Evolutionary conservation across 2,888 invertebrate species (phyloP).

Genomic region (Leptopilina syphax): DNA sequence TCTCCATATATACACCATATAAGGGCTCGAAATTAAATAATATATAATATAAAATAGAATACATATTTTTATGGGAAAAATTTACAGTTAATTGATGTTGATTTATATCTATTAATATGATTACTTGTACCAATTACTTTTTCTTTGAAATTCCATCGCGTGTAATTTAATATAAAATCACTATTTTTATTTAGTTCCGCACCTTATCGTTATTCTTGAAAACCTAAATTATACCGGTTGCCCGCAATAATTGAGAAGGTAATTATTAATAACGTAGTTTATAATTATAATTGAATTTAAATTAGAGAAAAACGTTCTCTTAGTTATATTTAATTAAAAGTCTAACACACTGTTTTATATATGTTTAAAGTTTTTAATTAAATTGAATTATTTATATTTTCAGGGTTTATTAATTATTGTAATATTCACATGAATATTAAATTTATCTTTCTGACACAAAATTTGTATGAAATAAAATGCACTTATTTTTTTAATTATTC

Average conservation of each 20-base stretch:
- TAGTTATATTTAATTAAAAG: no score
- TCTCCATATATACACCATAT: background rate
- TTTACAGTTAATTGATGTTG: constrained; percentile 6
- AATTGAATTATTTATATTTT: no score
- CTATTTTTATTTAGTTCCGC: background rate
- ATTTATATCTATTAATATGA: constrained; percentile 21
- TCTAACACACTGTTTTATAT: no score
- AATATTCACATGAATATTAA: no score
- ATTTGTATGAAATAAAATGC: no score
- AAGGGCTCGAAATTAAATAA: background rate
- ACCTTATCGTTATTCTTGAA: constrained; percentile 3
- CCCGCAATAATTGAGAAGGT: background rate
- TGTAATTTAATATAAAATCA: constrained; percentile 14
- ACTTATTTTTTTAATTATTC: no score
- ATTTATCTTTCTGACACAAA: no score
- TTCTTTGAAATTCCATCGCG: constrained; percentile 8
- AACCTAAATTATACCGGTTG: constrained; percentile 5
- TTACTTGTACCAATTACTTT: constrained; percentile 33
- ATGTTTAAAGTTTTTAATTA: no score
- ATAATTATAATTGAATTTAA: constrained; percentile 39
- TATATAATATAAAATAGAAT: background rate
- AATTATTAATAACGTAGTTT: constrained; percentile 45
- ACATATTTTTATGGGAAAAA: background rate
- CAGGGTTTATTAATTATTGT: no score
- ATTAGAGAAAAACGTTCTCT: background rate